Base-by-base conservation (phyloP, 2,888 invertebrate genomes). In the Seira musarum region DNA sequence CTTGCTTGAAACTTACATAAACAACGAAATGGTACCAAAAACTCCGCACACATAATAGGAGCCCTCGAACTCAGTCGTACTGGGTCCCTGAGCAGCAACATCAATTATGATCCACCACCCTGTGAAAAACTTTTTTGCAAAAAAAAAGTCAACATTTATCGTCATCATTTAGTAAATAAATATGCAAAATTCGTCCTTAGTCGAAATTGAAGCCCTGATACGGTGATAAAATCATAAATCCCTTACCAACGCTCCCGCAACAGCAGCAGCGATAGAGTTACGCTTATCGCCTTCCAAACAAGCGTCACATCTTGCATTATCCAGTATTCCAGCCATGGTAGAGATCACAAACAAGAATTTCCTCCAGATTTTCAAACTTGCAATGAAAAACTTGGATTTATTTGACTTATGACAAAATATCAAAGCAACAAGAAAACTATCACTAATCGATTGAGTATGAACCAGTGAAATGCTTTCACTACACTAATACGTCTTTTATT, bases 91-190 rank as follows among this genome's bases (percentile, higher is more conserved):
- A 87, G 95, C 94, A 21, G 93, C 93, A 0, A 96, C 93, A 90
- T 99, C 99, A 87, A 99, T 98, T 82, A 98, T 94, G 82, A 97
- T 93, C 99, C 99, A 99, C 98, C 99, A 99, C 68, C 98, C 99
- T 87, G 93, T 90, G 88, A 97, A 98, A 90, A 99, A 99, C 97
- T 97, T 88, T 70, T 90, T 5, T 30, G 30, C 30, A 30, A 30
- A 30, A 30, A 10, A 10, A 67, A 19, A 69, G 8, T 10, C 61
- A 61, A 17, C 13, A 61, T 17, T 61, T 10, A 61, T n/a, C 8
- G 19, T 61, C 6, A 61, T 17, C 10, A 61, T 61, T 22, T 15
- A 64, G 49, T 25, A 35, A 30, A 30, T 30, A 30, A 30, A 30
- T 30, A 30, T 30, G 30, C 30, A 30, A 2, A 8, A 30, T 30